A percentile compares a stretch with the other conserved stretches of the same genome.
Conservation (phyloP, 2,888 invertebrate genomes). For the Gisinianus flammeolus region DNA sequence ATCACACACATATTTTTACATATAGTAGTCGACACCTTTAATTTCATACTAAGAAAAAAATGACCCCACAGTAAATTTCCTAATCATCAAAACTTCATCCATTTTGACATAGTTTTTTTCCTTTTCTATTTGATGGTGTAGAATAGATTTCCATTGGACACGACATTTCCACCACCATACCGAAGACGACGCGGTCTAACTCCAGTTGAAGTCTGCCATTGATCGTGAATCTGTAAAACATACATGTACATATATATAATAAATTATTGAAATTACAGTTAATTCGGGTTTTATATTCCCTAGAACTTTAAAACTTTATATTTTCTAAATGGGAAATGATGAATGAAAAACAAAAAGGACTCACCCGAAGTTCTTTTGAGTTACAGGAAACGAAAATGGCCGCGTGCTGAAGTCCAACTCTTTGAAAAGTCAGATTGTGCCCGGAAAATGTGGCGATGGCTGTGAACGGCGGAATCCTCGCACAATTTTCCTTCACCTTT, state of each 20-base stretch:
- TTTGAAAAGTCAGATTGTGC: neutral
- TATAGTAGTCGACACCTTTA: too few relatives aligned
- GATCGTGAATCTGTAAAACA: conserved; percentile 3
- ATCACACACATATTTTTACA: too few relatives aligned
- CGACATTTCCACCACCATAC: neutral
- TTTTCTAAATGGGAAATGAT: too few relatives aligned
- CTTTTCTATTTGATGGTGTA: neutral
- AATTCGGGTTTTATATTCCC: too few relatives aligned
- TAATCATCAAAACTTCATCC: too few relatives aligned
- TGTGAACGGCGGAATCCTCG: neutral
- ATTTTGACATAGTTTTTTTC: neutral
- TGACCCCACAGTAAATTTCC: too few relatives aligned
- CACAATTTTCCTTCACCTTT: conserved; percentile 8
- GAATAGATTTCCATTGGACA: conserved; percentile 6
- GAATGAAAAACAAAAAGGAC: too few relatives aligned
- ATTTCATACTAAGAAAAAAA: too few relatives aligned
- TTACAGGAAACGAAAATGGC: conserved; percentile 6
- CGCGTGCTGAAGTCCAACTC: neutral
- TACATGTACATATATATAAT: neutral
- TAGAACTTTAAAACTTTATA: too few relatives aligned
- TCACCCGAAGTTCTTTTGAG: neutral
- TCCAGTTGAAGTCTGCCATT: neutral
- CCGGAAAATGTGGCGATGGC: conserved; percentile 10
- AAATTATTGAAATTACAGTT: too few relatives aligned
- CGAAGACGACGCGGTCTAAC: neutral